Evolutionary conservation across 37 sponge, comb jelly and placozoan species (phyloP).

Genomic region (Tethya wilhelma): DNA sequence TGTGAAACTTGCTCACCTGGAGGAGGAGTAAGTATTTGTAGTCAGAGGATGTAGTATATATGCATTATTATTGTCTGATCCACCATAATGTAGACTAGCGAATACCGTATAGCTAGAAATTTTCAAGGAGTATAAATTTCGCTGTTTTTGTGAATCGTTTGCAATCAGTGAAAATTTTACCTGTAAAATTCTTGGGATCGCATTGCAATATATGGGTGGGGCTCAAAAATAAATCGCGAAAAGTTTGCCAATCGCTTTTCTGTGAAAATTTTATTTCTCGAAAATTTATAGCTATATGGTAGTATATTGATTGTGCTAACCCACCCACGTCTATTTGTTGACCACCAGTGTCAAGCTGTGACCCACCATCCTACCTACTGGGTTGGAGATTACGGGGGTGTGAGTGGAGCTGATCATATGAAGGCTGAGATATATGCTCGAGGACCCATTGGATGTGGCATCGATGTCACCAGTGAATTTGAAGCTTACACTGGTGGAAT

Average conservation of each 20-base stretch:
- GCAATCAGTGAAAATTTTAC: too few relatives aligned
- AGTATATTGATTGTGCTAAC: too few relatives aligned
- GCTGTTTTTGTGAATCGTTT: too few relatives aligned
- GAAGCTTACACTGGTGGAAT: conserved; percentile 72
- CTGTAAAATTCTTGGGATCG: too few relatives aligned
- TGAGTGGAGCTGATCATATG: conserved; percentile 69
- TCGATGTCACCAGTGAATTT: conserved; percentile 79
- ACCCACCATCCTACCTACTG: conserved; percentile 63
- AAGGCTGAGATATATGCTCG: conserved; percentile 80
- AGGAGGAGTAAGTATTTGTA: not conserved
- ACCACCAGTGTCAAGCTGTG: conserved; percentile 70
- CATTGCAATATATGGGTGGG: too few relatives aligned
- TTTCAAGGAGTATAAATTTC: too few relatives aligned
- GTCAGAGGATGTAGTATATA: not conserved
- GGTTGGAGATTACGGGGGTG: conserved; percentile 77
- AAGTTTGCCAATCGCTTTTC: too few relatives aligned
- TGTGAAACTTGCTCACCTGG: conserved; percentile 72
- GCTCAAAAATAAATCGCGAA: too few relatives aligned
- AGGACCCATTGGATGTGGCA: conserved; percentile 82
- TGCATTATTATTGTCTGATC: not conserved
- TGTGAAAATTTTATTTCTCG: too few relatives aligned
- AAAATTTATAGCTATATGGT: too few relatives aligned
- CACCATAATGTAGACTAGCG: not conserved
- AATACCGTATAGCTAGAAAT: too few relatives aligned
- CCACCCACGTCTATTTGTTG: too few relatives aligned